phyloP scores from a whole-genome alignment of 2,888 invertebrate genomes.

The Scaptomyza parva region DNA sequence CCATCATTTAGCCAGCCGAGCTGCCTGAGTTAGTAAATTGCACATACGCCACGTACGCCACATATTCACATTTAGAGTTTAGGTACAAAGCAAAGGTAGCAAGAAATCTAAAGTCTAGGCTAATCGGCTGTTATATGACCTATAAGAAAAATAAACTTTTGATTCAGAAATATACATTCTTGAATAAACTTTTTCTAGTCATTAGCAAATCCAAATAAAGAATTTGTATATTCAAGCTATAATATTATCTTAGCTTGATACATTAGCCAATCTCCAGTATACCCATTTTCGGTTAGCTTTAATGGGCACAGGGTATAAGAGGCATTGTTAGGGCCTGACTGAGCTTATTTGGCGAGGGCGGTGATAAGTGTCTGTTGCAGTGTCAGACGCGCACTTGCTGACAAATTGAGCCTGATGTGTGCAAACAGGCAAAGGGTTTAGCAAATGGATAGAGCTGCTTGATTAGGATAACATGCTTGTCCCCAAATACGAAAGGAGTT shows the following conservation, averaged over 20 bases:
- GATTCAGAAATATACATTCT: too few relatives aligned
- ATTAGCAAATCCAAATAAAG: too few relatives aligned
- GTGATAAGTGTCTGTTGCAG: conserved; percentile 59
- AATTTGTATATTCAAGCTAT: too few relatives aligned
- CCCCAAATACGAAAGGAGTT: background rate
- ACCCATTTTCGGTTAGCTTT: background rate
- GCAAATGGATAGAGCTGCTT: conserved; percentile 50
- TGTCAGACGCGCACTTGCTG: conserved; percentile 50
- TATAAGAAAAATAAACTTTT: too few relatives aligned
- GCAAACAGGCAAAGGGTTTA: conserved; percentile 41
- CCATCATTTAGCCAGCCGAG: conserved; percentile 69
- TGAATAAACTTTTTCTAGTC: too few relatives aligned
- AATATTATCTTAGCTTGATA: background rate
- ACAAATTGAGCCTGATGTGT: conserved; percentile 66
- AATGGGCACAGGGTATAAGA: conserved; percentile 14
- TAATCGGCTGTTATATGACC: background rate
- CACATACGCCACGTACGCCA: conserved; percentile 70
- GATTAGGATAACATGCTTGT: conserved; percentile 8
- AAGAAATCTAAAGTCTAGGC: background rate
- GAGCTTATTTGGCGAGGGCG: conserved; percentile 39
- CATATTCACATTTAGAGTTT: conserved; percentile 34
- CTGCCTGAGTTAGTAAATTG: conserved; percentile 78
- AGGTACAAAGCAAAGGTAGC: conserved; percentile 18
- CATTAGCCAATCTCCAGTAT: too few relatives aligned
- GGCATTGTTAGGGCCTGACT: conserved; percentile 38